These are phyloP conservation scores for Hydroisotoma schaefferi DNA, from an alignment of 2,888 invertebrate genomes.

Conservation along the genomic window DNA sequence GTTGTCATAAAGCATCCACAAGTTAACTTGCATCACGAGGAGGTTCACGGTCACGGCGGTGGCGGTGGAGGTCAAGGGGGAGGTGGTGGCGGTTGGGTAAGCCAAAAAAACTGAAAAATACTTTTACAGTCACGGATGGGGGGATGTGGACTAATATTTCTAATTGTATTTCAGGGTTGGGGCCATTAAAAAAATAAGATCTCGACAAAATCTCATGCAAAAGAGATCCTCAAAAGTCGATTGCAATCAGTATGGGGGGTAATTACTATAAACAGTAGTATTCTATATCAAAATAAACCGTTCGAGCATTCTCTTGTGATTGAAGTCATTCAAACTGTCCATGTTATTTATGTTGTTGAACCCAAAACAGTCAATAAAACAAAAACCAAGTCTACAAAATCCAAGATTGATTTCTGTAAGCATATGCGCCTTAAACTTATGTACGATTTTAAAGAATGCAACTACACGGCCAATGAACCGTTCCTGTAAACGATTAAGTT, in stretches of 20 bases:
- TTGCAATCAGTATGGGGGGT: slow-evolving; percentile 6
- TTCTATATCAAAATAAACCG: neutral
- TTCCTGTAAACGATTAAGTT: no score
- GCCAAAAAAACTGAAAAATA: neutral
- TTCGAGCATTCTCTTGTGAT: slow-evolving; percentile 1
- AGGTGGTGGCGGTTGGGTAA: neutral
- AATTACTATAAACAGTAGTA: slow-evolving; percentile 1
- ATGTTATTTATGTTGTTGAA: slow-evolving; percentile 5
- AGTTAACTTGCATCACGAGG: neutral
- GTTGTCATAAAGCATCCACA: slow-evolving; percentile 33
- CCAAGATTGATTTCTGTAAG: no score
- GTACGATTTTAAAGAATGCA: no score
- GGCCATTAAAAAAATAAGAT: neutral
- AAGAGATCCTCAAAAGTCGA: neutral
- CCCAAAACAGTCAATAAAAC: slow-evolving; percentile 4
- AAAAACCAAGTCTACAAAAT: no score
- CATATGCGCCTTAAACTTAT: no score
- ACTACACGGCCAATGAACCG: no score
- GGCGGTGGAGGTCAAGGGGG: neutral
- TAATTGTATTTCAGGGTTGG: no score
- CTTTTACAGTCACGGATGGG: neutral
- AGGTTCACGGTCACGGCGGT: neutral
- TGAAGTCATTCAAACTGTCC: slow-evolving; percentile 8
- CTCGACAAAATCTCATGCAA: neutral
- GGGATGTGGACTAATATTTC: no score